A percentile compares a stretch with the other conserved stretches of the same genome.
These are phyloP conservation scores for Arnoldichthys spilopterus DNA, from an alignment of 2,797 vertebrate species.

Conservation along the genomic window DNA sequence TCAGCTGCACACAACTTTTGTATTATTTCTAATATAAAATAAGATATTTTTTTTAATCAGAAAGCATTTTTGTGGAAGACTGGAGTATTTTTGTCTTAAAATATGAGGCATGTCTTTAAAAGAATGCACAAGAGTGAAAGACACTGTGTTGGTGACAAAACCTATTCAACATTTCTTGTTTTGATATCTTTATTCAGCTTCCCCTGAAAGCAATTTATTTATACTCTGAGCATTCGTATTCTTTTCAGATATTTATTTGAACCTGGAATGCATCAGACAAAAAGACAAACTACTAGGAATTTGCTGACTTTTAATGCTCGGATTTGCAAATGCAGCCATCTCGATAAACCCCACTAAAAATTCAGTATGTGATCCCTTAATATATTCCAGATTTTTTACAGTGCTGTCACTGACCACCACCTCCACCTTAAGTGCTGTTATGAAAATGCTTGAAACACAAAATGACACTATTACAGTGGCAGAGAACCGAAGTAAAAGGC, in stretches of 20 bases:
- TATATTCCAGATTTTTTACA: constrained; percentile 25
- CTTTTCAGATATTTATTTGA: neutral
- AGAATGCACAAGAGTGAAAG: neutral
- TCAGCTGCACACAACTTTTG: neutral
- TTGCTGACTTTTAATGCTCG: neutral
- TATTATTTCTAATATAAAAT: constrained; percentile 5
- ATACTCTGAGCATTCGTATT: constrained; percentile 4
- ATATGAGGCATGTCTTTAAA: neutral
- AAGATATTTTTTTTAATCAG: neutral
- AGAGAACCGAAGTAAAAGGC: constrained; percentile 26
- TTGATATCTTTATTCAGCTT: neutral
- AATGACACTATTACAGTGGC: constrained; percentile 27
- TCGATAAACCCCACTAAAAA: neutral
- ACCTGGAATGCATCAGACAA: neutral
- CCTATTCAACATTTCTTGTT: neutral
- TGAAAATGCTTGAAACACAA: constrained; percentile 41
- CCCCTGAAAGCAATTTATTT: neutral
- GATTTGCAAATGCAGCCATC: neutral
- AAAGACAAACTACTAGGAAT: neutral
- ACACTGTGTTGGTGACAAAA: neutral
- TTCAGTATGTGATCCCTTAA: constrained; percentile 6
- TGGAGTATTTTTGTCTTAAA: neutral
- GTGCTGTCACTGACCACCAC: constrained; percentile 11
- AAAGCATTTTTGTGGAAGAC: neutral
- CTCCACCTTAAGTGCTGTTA: constrained; percentile 23